Evolutionary conservation across 2,113 vertebrate species (phyloP), one percentile per base, ranked within the genome.

Genomic region (Oxyruncus cristatus): DNA sequence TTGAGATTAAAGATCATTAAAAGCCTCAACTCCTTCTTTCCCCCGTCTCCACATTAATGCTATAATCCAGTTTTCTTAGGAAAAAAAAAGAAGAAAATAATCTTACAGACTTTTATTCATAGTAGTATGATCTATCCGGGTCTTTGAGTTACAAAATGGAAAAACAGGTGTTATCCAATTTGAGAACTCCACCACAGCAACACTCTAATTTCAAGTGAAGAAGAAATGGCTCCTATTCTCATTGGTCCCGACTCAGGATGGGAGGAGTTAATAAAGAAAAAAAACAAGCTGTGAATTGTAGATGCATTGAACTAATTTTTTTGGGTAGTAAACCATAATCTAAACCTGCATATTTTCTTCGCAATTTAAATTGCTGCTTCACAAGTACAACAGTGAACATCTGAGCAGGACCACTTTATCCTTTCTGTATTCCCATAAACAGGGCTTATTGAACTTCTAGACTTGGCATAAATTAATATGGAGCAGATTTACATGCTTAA

Each of bases 311-410:
- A 77, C 11, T 84, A 50, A 89, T 75, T 92, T 80, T 32, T 52
- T 74, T 50, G 41, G 11, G 12, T 67, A 92, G 96, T 14, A 93
- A 82, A 62, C 21, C 35, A 72, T 75, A 86, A 96, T 78, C n/a
- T 82, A 96, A 75, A 94, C 33, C 62, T 88, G 12, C 12, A 84
- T 68, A 86, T 94, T 78, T 92, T 95, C 70, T 96, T 79, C 77
- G 61, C 27, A 67, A 85, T 86, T 95, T 94, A 92, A 97, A 94
- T 93, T 88, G 90, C 37, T 94, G 67, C 56, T 95, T 97, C 41
- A 4, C 85, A 94, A 96, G 58, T 46, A 94, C 52, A 96, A 95
- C 84, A 92, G 65, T 61, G 47, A 93, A 93, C 32, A 52, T 84
- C 71, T 81, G 83, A 96, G 73, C 81, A 93, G 18, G 55, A 94